Evolutionary conservation across 2,888 invertebrate genomes (phyloP), one percentile per base, ranked within the genome.

Genomic region (Cheilosia vulpina): DNA sequence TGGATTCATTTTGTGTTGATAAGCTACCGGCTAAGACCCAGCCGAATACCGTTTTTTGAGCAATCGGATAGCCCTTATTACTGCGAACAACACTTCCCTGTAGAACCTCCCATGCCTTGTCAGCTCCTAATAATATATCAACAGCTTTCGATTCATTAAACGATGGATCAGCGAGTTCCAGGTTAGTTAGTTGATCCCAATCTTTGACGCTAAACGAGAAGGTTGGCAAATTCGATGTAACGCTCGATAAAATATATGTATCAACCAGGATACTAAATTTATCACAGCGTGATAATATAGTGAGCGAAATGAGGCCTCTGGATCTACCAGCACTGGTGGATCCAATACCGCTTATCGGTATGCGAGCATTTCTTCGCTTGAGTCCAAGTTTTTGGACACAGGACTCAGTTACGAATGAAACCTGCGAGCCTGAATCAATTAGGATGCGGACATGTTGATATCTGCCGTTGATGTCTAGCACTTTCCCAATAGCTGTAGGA

Each of bases 301-400:
- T 31, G 31, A 31, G 31, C 31, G 31, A 31, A 31, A 31, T 31
- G 31, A 31, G 9, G 9, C 31, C 31, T 31, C 31, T 31, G 31
- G 9, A 31, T 31, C 31, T 9, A 9, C 31, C 9, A 31, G 31
- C 31, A 31, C 31, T 31, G 7, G 31, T 31, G 31, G 31, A 31
- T 17, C 45, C 17, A n/a, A n/a, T n/a, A 45, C 43, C 43, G 43
- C 43, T 45, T 15, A 45, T 45, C n/a, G 45, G 45, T 45, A 45
- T 45, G 17, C 45, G 47, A 50, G 47, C 47, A 50, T 50, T 50
- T 50, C 47, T 17, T 50, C 21, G 15, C 7, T 17, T 17, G 17
- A 45, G 45, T 45, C 45, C 45, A 45, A 45, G 45, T n/a, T n/a
- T 45, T 50, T 21, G 47, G 47, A 21, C 47, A 19, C 47, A 50